These are phyloP conservation scores for Chouioia cunea DNA, from an alignment of 2,888 invertebrate genomes.

Conservation along the genomic window DNA sequence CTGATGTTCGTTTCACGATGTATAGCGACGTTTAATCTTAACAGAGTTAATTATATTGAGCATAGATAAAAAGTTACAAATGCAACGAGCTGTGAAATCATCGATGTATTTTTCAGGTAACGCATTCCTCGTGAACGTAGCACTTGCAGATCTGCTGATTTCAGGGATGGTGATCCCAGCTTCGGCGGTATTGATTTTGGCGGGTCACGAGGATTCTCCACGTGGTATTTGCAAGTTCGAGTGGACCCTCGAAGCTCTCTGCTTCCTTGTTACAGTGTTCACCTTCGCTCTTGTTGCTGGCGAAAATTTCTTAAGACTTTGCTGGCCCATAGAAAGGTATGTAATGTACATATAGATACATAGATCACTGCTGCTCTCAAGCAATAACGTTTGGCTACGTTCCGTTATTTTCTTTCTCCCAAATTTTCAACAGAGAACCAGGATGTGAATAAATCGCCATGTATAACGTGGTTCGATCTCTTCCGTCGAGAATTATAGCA, in stretches of 20 bases:
- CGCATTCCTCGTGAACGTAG: constrained; percentile 78
- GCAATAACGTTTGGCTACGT: constrained; percentile 11
- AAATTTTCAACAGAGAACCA: too few relatives aligned
- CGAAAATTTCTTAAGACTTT: constrained; percentile 77
- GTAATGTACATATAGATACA: too few relatives aligned
- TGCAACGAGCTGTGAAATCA: too few relatives aligned
- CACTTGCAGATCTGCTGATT: constrained; percentile 79
- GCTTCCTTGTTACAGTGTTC: constrained; percentile 76
- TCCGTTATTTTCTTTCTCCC: too few relatives aligned
- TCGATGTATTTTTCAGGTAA: constrained; percentile 76
- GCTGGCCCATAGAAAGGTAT: constrained; percentile 71
- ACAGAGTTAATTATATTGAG: too few relatives aligned
- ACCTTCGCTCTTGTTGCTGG: constrained; percentile 75
- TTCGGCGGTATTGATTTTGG: constrained; percentile 78
- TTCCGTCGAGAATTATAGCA: too few relatives aligned
- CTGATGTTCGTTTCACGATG: too few relatives aligned
- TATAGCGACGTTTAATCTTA: too few relatives aligned
- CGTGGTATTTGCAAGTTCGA: constrained; percentile 75
- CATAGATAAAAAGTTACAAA: too few relatives aligned
- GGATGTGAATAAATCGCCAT: too few relatives aligned
- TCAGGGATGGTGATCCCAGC: constrained; percentile 79
- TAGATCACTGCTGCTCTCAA: constrained; percentile 14
- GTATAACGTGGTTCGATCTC: too few relatives aligned
- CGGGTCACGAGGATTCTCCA: constrained; percentile 72
- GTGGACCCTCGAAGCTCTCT: constrained; percentile 77